Evolutionary conservation across 2,797 vertebrate genomes (phyloP).

Genomic region (Rhinoraja longicauda): DNA sequence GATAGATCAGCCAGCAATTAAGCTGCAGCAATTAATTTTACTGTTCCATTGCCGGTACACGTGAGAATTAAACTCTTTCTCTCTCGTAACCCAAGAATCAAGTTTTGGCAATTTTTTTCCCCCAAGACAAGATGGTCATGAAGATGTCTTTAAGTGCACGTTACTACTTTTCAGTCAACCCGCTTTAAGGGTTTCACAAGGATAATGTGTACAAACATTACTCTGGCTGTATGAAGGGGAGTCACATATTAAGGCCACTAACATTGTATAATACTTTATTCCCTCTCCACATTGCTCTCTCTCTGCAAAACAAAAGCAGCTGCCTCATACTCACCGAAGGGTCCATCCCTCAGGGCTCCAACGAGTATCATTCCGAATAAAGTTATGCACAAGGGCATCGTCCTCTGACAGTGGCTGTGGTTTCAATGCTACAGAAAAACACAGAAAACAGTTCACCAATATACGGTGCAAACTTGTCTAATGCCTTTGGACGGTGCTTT

Average conservation of each 20-base stretch:
- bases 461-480: too few species aligned
- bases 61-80: too few species aligned
- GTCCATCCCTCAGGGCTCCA: constrained; percentile 53
- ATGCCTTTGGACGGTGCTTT: too few species aligned
- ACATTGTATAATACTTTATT: background rate
- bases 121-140: too few species aligned
- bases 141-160: background rate
- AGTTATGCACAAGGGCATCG: constrained; percentile 49
- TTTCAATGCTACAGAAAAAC: constrained; percentile 40
- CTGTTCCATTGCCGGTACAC: too few species aligned
- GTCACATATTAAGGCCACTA: background rate
- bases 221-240: background rate
- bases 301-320: background rate
- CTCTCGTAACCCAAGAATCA: background rate
- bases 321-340: constrained; percentile 49
- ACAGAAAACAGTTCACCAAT: background rate
- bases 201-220: background rate
- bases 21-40: too few species aligned
- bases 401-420: constrained; percentile 46
- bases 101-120: background rate
- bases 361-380: constrained; percentile 50
- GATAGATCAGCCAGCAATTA: too few species aligned
- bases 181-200: background rate
- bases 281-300: background rate
- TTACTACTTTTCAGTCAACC: background rate